These are phyloP conservation scores for Teleopsis dalmanni DNA, from an alignment of 1,140 invertebrate genomes.

Conservation along the genomic window DNA sequence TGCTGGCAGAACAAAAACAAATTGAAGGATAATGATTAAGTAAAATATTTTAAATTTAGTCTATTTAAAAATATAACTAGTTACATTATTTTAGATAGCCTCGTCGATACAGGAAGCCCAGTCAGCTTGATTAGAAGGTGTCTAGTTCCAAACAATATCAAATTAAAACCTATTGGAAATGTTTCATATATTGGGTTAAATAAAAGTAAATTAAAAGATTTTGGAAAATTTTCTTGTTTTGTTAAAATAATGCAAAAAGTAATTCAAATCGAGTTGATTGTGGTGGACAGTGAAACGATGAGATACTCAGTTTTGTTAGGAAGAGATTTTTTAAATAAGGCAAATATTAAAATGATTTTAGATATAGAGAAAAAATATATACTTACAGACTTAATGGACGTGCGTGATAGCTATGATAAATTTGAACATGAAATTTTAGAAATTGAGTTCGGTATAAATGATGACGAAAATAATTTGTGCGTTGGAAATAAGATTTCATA, in stretches of 20 bases:
- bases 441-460: not conserved
- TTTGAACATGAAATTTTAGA: not conserved
- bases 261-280: conserved; percentile 4
- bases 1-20: not conserved
- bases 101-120: conserved; percentile 10
- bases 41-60: conserved; percentile 4
- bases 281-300: conserved; percentile 15
- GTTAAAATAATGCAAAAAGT: not conserved
- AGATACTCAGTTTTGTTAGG: conserved; percentile 12
- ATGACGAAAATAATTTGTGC: not conserved
- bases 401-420: not conserved
- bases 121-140: conserved; percentile 8
- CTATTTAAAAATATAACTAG: not conserved
- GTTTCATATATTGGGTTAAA: conserved; percentile 10
- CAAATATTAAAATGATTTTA: not conserved
- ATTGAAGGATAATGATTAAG: not conserved
- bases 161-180: not conserved
- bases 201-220: conserved; percentile 4
- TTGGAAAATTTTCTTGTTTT: conserved; percentile 2
- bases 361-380: not conserved
- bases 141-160: not conserved
- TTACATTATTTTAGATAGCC: conserved; percentile 4
- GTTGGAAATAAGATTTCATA: not conserved
- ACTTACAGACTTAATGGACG: not conserved
- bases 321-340: conserved; percentile 10